Evolutionary conservation across 2,113 vertebrate species (phyloP).

Genomic region (Oreochromis tanganicae): DNA sequence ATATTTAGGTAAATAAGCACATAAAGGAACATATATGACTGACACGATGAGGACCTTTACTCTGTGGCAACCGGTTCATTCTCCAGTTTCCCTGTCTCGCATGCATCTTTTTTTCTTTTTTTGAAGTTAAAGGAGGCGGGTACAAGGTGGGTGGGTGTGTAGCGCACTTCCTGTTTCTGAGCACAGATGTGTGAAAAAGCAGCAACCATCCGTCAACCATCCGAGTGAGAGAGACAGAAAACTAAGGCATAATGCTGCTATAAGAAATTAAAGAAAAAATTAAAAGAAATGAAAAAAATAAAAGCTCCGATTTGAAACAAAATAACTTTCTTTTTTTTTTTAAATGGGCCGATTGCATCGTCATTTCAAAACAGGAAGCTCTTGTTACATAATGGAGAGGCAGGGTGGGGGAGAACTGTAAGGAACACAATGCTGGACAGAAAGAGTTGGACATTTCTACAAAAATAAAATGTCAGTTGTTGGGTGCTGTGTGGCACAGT

Average conservation of each 20-base stretch:
- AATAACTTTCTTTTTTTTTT: not conserved
- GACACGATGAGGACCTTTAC: conserved; percentile 9
- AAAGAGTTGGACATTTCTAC: not conserved
- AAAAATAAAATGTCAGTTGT: not conserved
- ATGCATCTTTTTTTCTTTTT: not conserved
- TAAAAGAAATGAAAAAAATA: not conserved
- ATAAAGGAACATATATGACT: not conserved
- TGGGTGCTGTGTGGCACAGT: not conserved
- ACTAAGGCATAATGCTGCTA: not conserved
- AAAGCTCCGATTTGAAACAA: not conserved
- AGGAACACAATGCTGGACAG: not conserved
- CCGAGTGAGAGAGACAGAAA: not conserved
- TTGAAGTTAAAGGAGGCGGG: conserved; percentile 22
- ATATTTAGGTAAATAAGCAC: not conserved
- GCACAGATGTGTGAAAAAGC: not conserved
- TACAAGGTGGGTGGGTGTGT: conserved; percentile 31
- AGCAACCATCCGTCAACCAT: not conserved
- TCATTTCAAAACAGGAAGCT: conserved; percentile 63
- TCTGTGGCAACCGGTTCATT: not conserved
- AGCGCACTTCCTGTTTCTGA: conserved; percentile 68
- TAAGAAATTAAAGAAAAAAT: not conserved
- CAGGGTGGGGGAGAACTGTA: not conserved
- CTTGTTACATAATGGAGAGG: conserved; percentile 43
- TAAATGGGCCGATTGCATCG: not conserved
- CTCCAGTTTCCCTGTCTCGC: conserved; percentile 6